Percentiles rank a stretch among this genome's conserved stretches.
Evolutionary conservation across 2,797 vertebrate species (phyloP).

Genomic region (Glyptemys insculpta): DNA sequence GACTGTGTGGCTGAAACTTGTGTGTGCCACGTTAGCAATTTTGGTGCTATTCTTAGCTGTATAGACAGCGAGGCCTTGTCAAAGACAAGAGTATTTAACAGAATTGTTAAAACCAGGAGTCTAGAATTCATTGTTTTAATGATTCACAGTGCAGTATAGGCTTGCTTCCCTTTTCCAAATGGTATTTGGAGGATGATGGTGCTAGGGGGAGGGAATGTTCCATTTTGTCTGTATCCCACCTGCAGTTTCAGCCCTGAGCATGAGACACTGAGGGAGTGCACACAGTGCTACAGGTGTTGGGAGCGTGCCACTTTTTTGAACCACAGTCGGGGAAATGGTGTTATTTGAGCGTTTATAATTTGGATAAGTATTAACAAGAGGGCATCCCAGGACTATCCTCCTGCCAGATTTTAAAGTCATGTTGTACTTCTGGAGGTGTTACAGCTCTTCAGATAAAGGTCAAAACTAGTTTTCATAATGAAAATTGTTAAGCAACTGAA

Average conservation of each 20-base stretch:
- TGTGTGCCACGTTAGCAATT: neutral
- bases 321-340: neutral
- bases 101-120: too few species aligned
- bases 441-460: neutral
- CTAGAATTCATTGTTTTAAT: neutral
- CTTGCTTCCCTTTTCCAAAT: neutral
- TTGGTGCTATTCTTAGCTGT: neutral
- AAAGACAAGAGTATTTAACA: too few species aligned
- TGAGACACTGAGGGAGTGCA: neutral
- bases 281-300: neutral
- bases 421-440: neutral
- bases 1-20: neutral
- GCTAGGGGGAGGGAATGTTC: neutral
- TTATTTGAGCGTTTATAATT: neutral
- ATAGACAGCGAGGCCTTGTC: neutral
- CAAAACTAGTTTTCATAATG: neutral
- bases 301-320: neutral
- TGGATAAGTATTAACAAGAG: neutral
- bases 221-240: neutral
- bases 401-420: neutral
- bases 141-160: neutral
- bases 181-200: neutral
- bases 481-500: neutral
- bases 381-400: neutral
- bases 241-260: neutral